Evolutionary conservation across 1,140 invertebrate species (phyloP).

Genomic region (Brachionus calyciflorus): DNA sequence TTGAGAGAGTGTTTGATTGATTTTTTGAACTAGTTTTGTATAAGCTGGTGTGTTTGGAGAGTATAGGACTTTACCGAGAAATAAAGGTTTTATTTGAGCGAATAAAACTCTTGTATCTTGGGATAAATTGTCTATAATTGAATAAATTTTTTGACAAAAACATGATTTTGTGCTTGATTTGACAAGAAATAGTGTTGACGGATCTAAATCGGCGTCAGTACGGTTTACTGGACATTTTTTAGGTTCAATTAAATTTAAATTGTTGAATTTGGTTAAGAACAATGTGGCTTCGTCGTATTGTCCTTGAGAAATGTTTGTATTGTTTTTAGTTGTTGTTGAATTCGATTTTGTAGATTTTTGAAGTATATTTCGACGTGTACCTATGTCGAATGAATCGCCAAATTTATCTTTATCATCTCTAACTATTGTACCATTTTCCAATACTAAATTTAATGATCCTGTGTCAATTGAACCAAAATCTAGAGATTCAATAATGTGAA

Average conservation of each 20-base stretch:
- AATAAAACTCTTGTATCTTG: slow-evolving; percentile 59
- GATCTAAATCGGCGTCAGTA: slow-evolving; percentile 49
- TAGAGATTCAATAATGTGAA: neutral
- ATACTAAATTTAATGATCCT: neutral
- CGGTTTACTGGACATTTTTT: slow-evolving; percentile 49
- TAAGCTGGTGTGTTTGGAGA: slow-evolving; percentile 61
- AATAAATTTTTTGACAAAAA: slow-evolving; percentile 52
- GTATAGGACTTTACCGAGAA: slow-evolving; percentile 63
- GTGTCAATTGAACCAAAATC: slow-evolving; percentile 19
- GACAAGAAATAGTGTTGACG: slow-evolving; percentile 47
- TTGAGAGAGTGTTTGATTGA: slow-evolving; percentile 52
- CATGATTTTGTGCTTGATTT: slow-evolving; percentile 58
- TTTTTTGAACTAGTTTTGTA: slow-evolving; percentile 55
- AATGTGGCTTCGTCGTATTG: neutral
- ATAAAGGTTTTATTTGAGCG: slow-evolving; percentile 62
- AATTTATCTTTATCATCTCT: neutral
- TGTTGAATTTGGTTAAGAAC: slow-evolving; percentile 47
- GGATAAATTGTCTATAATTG: slow-evolving; percentile 48
- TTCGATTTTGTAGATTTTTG: too few relatives aligned
- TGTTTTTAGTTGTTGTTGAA: neutral
- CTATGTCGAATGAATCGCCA: too few relatives aligned
- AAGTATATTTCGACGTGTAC: too few relatives aligned
- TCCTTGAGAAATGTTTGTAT: too few relatives aligned
- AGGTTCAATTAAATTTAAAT: slow-evolving; percentile 48
- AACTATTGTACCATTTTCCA: neutral